Conservation (phyloP, 2,888 invertebrate species). For the Lasiommata megera region DNA sequence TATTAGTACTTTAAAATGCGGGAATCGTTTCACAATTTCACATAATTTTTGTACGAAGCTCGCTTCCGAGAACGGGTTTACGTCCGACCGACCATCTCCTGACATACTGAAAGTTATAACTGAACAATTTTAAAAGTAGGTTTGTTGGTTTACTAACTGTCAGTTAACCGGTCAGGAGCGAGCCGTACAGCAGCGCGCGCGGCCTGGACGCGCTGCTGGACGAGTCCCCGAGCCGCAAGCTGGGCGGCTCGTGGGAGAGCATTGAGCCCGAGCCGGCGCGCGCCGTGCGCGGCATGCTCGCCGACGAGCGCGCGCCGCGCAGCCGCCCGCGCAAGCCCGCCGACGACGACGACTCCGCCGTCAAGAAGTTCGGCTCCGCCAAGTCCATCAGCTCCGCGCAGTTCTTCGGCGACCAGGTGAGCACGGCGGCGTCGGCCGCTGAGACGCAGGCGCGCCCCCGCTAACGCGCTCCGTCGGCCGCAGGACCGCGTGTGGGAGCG, state of each 20-base stretch:
- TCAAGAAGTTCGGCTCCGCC: constrained; percentile 97
- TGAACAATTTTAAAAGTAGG: no score
- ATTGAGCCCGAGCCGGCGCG: constrained; percentile 61
- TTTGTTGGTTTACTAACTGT: no score
- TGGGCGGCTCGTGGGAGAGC: constrained; percentile 47
- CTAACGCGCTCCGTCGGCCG: no score
- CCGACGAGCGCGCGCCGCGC: constrained; percentile 27
- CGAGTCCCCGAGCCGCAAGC: constrained; percentile 25
- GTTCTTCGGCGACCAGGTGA: constrained; percentile 90
- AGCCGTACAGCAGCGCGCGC: constrained; percentile 53
- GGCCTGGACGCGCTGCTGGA: constrained; percentile 32
- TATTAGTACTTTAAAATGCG: no score
- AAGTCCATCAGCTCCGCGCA: constrained; percentile 99
- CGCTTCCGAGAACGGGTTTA: no score
- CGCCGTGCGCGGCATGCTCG: constrained; percentile 61
- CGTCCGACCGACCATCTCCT: no score
- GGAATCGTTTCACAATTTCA: no score
- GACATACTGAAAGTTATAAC: no score
- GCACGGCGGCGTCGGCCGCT: constrained; percentile 67
- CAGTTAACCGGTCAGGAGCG: constrained; percentile 50
- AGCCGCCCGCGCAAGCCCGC: constrained; percentile 24
- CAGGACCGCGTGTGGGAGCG: no score
- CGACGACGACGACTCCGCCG: constrained; percentile 86
- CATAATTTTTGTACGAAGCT: no score
- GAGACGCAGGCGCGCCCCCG: no score